A percentile compares a stretch with the other conserved stretches of the same genome.
These are phyloP conservation scores for Nephrotoma appendiculata DNA, from an alignment of 2,888 invertebrate species.

Conservation along the genomic window DNA sequence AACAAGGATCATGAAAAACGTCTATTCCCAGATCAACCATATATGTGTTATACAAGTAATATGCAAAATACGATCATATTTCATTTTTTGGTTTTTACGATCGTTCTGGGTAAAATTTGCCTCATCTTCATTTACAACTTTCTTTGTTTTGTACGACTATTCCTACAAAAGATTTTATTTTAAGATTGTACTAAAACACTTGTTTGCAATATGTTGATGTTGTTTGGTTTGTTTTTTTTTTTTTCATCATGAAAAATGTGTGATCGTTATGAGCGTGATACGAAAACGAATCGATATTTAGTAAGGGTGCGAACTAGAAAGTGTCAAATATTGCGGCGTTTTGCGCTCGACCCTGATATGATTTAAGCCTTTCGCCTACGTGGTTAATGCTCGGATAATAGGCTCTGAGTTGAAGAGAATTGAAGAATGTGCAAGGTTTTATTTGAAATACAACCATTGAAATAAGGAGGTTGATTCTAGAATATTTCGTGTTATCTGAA, in stretches of 20 bases:
- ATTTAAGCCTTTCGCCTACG: too few relatives aligned
- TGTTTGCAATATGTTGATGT: not conserved
- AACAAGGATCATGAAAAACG: not conserved
- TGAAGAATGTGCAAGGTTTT: too few relatives aligned
- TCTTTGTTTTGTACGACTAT: not conserved
- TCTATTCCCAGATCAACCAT: not conserved
- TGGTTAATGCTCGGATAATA: too few relatives aligned
- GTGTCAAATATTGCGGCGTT: too few relatives aligned
- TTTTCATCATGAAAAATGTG: not conserved
- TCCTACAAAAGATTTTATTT: not conserved
- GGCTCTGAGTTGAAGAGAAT: too few relatives aligned
- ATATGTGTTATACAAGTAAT: not conserved
- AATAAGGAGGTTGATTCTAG: too few relatives aligned
- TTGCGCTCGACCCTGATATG: too few relatives aligned
- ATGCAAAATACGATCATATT: not conserved
- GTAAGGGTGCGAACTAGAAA: not conserved
- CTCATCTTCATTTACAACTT: not conserved
- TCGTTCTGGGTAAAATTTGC: not conserved
- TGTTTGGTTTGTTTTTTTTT: not conserved
- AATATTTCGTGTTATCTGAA: too few relatives aligned
- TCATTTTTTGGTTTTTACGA: not conserved
- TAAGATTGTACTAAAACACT: not conserved
- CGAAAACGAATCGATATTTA: too few relatives aligned
- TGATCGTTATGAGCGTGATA: not conserved
- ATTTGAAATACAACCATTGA: too few relatives aligned